These are phyloP conservation scores for Irena cyanogastra DNA, from an alignment of 2,113 vertebrate species.

Conservation along the genomic window DNA sequence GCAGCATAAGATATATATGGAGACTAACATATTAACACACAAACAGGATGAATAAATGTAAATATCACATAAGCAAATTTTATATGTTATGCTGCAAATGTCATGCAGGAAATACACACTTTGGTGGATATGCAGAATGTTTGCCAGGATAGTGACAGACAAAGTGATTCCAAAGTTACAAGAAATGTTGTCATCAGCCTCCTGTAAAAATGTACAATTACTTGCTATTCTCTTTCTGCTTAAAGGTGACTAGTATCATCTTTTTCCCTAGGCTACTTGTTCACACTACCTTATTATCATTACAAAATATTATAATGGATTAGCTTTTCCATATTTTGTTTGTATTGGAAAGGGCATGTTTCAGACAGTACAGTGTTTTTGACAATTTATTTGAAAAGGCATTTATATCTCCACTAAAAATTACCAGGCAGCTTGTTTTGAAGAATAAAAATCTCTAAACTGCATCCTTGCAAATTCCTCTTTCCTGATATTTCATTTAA, in stretches of 20 bases:
- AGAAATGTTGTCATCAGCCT: conserved; percentile 69
- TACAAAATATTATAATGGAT: conserved; percentile 74
- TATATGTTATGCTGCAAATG: conserved; percentile 55
- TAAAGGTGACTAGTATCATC: conserved; percentile 71
- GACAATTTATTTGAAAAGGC: conserved; percentile 61
- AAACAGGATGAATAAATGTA: conserved; percentile 35
- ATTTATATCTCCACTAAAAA: conserved; percentile 63
- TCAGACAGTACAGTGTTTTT: conserved; percentile 65
- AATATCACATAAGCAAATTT: conserved; percentile 65
- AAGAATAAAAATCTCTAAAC: conserved; percentile 67
- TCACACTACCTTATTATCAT: conserved; percentile 72
- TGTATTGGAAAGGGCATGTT: conserved; percentile 58
- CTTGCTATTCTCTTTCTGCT: conserved; percentile 68
- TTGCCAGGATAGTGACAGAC: conserved; percentile 66
- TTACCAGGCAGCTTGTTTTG: conserved; percentile 64
- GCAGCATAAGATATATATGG: background rate
- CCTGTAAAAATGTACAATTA: conserved; percentile 73
- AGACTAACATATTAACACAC: conserved; percentile 48
- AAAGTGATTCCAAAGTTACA: conserved; percentile 77
- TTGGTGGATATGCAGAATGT: conserved; percentile 69
- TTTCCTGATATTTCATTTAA: conserved; percentile 65
- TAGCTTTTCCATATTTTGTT: conserved; percentile 70
- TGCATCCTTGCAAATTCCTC: conserved; percentile 60
- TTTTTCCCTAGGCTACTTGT: conserved; percentile 75
- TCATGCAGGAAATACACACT: conserved; percentile 54